Percentiles rank a stretch among this genome's conserved stretches.
These are phyloP conservation scores for Trachymyrmex cornetzi DNA, from an alignment of 1,140 invertebrate genomes.

Conservation along the genomic window DNA sequence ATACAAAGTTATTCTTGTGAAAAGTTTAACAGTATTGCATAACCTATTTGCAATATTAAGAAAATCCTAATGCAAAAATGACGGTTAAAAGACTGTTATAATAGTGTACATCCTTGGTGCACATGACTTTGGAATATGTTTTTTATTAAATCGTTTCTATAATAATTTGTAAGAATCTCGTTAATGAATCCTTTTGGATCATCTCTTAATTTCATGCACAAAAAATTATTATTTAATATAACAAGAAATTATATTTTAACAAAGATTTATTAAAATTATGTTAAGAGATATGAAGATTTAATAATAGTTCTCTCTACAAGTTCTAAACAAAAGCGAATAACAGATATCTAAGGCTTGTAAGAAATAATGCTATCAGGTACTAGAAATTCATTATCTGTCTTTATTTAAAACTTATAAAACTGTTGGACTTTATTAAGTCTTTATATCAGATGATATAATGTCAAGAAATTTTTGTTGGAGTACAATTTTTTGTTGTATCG, in stretches of 20 bases:
- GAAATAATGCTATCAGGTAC: background rate
- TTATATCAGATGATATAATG: background rate
- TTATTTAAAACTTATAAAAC: background rate
- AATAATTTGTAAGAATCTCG: background rate
- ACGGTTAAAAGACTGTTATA: background rate
- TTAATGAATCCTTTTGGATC: background rate
- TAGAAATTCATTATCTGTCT: background rate
- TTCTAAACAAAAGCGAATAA: background rate
- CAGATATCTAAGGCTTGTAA: background rate
- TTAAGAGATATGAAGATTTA: background rate
- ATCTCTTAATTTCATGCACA: background rate
- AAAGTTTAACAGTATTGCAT: background rate
- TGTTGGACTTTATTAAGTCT: background rate
- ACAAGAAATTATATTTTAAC: background rate
- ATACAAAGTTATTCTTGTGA: background rate
- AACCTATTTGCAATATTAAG: background rate
- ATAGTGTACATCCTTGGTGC: no score
- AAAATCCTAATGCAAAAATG: background rate
- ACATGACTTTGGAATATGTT: background rate
- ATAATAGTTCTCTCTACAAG: background rate
- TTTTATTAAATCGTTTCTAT: constrained; percentile 14
- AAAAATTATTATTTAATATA: background rate
- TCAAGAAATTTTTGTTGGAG: background rate
- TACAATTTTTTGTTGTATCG: background rate
- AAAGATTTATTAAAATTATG: background rate